phyloP scores from a whole-genome alignment of 2,888 invertebrate species.

The Biston stratarius region DNA sequence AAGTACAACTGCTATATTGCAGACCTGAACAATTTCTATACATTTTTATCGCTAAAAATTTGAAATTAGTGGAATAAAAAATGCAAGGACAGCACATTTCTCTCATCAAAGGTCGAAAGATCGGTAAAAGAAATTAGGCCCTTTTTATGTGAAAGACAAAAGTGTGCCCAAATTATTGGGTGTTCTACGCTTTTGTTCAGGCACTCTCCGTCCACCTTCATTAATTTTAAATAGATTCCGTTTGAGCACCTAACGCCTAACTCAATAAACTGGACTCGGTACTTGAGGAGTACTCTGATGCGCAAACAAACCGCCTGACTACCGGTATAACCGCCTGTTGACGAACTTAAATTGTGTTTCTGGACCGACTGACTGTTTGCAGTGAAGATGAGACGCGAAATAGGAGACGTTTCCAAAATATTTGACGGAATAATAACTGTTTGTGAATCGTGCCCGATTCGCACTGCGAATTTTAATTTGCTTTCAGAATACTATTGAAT shows the following conservation, averaged over 20 bases:
- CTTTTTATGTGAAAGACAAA: conserved; percentile 23
- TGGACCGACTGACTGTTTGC: conserved; percentile 61
- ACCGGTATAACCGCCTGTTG: conserved; percentile 63
- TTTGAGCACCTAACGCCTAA: conserved; percentile 43
- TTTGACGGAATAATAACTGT: conserved; percentile 55
- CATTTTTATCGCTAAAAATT: background rate
- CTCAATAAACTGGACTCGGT: conserved; percentile 51
- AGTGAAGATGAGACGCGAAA: conserved; percentile 58
- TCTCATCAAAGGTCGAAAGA: conserved; percentile 15
- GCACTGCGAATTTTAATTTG: conserved; percentile 37
- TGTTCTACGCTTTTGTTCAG: conserved; percentile 27
- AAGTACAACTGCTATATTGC: too few relatives aligned
- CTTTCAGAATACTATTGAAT: conserved; percentile 35
- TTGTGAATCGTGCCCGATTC: conserved; percentile 42
- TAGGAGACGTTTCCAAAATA: conserved; percentile 58
- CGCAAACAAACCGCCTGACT: conserved; percentile 56
- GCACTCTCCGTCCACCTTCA: conserved; percentile 33
- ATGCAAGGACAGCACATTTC: conserved; percentile 6
- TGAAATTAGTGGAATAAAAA: background rate
- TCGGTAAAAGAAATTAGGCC: conserved; percentile 33
- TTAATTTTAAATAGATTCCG: conserved; percentile 49
- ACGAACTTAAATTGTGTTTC: conserved; percentile 78
- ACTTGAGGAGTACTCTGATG: conserved; percentile 48
- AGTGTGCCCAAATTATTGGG: conserved; percentile 25
- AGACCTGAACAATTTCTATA: background rate